Base-by-base conservation (phyloP, 1,140 invertebrate genomes). In the Euura saliciscinereae region DNA sequence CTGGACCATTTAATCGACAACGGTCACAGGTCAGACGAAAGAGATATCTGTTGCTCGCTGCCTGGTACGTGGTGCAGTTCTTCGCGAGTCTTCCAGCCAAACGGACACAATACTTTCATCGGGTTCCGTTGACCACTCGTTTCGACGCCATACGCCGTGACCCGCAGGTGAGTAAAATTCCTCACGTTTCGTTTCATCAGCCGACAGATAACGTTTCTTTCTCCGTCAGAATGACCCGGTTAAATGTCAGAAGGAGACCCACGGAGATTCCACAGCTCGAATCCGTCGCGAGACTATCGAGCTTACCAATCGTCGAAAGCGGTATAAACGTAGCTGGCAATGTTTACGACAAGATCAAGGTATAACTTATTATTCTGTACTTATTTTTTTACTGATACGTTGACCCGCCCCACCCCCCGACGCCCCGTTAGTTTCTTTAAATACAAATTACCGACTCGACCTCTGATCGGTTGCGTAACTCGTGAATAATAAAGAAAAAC, bases 281-380 rank as follows among this genome's bases (percentile, higher is more conserved):
- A 82, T 90, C 92, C 45, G 89, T 94, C 10, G 88, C 89, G 43
- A 88, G 93, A 72, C 91, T 95, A 42, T 89, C 89, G 2, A 91
- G 89, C 73, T 89, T 95, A 65, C 94, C 94, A 0, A 90, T 94
- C 68, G 90, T 95, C 2, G 93, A 93, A 79, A 90, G 91, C 13
- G 89, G 93, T 65, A 90, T 93, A 75, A 89, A 89, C 73, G 91
- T 92, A 65, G 92, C 92, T 44, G 91, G 91, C 75, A 91, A 90
- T 76, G 86, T 94, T 59, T 95, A 95, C 78, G 86, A 84, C 28
- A 92, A 82, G 82, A 90, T 94, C 45, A 93, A 92, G 87, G 92
- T 93, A 85, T 78, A 51, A 10, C 65, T 44, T 73, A 4, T 45
- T 51, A 51, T 65, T 43, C 66, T 66, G 66, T 3, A 76, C 11